Percentiles rank a stretch among this genome's conserved stretches.
Evolutionary conservation across 2,113 vertebrate genomes (phyloP).

Genomic region (Myotis brandtii): DNA sequence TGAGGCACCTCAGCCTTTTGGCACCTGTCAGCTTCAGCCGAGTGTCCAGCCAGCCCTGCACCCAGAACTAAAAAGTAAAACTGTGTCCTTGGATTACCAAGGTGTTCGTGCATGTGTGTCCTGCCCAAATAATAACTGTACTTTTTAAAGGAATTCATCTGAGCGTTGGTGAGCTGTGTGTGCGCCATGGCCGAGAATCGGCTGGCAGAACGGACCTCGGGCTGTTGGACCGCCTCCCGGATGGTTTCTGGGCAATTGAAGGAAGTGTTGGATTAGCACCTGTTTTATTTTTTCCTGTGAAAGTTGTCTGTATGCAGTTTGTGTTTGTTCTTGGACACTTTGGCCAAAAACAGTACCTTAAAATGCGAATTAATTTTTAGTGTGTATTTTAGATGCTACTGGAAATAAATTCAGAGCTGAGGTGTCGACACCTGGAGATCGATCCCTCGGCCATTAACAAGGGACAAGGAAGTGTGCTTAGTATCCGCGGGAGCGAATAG

Average conservation of each 20-base stretch:
- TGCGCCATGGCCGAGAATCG: accelerated
- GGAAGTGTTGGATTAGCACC: neutral
- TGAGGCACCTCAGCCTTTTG: neutral
- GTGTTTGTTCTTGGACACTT: neutral
- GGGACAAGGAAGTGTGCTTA: neutral
- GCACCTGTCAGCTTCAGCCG: neutral
- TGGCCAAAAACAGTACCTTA: neutral
- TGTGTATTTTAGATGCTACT: neutral
- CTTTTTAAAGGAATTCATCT: neutral
- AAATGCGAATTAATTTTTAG: neutral
- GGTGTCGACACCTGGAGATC: neutral
- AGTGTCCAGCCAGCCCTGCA: neutral
- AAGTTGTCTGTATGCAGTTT: neutral
- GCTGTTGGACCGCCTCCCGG: no score
- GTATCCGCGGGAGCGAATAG: accelerated
- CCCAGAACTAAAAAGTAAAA: neutral
- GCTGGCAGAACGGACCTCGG: neutral
- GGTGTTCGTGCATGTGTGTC: neutral
- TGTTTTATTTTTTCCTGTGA: neutral
- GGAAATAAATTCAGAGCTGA: neutral
- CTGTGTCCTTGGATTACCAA: neutral
- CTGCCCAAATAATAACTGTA: neutral
- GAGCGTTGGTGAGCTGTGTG: no score
- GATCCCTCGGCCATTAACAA: neutral
- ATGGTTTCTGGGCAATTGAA: no score